Percentiles rank a stretch among this genome's conserved stretches.
Conservation (phyloP, 2,888 invertebrate genomes). For the Emmelina monodactyla region DNA sequence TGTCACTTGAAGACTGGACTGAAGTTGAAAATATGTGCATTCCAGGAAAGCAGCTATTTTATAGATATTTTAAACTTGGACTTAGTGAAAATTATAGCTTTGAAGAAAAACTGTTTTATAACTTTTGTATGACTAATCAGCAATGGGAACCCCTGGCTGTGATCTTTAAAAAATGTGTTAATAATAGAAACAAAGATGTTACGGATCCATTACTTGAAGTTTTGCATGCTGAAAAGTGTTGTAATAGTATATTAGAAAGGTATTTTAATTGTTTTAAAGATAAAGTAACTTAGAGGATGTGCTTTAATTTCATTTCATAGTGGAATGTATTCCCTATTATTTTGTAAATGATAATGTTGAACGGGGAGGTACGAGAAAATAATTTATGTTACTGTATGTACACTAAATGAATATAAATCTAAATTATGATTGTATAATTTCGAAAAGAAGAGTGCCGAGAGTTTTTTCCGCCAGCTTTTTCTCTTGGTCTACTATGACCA, state of each 20-base stretch:
- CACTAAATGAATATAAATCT: no score
- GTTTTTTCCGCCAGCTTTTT: no score
- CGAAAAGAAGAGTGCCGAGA: no score
- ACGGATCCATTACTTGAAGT: slow-evolving; percentile 42
- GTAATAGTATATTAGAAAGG: slow-evolving; percentile 30
- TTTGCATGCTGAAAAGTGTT: slow-evolving; percentile 33
- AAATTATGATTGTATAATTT: no score
- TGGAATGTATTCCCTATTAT: no score
- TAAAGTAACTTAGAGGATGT: no score
- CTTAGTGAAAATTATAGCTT: slow-evolving; percentile 30
- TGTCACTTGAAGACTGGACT: slow-evolving; percentile 37
- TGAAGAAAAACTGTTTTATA: slow-evolving; percentile 53
- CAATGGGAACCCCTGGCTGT: slow-evolving; percentile 34
- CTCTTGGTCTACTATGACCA: no score
- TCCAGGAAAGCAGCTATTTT: slow-evolving; percentile 41
- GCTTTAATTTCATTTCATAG: no score
- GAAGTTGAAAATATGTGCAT: slow-evolving; percentile 39
- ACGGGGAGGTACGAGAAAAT: no score
- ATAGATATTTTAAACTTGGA: slow-evolving; percentile 51
- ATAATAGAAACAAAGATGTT: slow-evolving; percentile 39
- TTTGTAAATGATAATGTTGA: no score
- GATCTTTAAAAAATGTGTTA: slow-evolving; percentile 34
- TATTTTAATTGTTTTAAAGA: slow-evolving; percentile 24
- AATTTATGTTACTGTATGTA: no score
- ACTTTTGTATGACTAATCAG: slow-evolving; percentile 45